phyloP scores from a whole-genome alignment of 2,888 invertebrate genomes.

The Drosophila setosimentum region DNA sequence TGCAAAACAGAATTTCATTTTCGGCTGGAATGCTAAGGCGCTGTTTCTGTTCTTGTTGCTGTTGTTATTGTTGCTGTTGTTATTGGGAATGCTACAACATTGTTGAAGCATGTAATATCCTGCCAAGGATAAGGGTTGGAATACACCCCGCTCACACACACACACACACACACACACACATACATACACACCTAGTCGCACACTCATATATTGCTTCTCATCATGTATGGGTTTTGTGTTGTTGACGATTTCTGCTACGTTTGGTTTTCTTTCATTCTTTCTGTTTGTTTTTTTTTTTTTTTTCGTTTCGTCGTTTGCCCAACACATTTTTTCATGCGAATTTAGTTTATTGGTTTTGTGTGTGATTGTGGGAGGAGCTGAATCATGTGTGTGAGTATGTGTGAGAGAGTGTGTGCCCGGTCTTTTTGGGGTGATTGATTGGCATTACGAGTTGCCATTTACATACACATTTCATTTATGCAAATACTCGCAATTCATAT shows the following conservation, averaged over 20 bases:
- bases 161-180: slow-evolving; percentile 24
- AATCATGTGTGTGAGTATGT: slow-evolving; percentile 37
- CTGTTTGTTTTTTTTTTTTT: slow-evolving; percentile 36
- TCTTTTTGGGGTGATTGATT: slow-evolving; percentile 79
- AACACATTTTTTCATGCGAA: slow-evolving; percentile 68
- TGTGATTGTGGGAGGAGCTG: slow-evolving; percentile 74
- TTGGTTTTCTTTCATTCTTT: slow-evolving; percentile 61
- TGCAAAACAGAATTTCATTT: slow-evolving; percentile 81
- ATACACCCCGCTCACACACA: slow-evolving; percentile 56
- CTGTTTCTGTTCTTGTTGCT: slow-evolving; percentile 37
- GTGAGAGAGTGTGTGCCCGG: slow-evolving; percentile 48
- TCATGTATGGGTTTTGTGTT: slow-evolving; percentile 53
- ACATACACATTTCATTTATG: slow-evolving; percentile 80
- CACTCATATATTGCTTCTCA: slow-evolving; percentile 27
- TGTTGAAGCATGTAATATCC: slow-evolving; percentile 82
- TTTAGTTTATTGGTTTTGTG: slow-evolving; percentile 79
- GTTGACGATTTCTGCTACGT: slow-evolving; percentile 80
- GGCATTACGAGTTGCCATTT: slow-evolving; percentile 77
- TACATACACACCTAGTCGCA: not conserved
- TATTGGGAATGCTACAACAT: slow-evolving; percentile 82
- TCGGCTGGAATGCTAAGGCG: slow-evolving; percentile 75
- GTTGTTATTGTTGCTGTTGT: slow-evolving; percentile 60
- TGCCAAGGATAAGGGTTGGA: slow-evolving; percentile 79
- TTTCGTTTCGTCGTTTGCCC: slow-evolving; percentile 19
- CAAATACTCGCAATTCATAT: slow-evolving; percentile 80